Conservation (phyloP, 2,113 vertebrate genomes). For the Pongo pygmaeus region DNA sequence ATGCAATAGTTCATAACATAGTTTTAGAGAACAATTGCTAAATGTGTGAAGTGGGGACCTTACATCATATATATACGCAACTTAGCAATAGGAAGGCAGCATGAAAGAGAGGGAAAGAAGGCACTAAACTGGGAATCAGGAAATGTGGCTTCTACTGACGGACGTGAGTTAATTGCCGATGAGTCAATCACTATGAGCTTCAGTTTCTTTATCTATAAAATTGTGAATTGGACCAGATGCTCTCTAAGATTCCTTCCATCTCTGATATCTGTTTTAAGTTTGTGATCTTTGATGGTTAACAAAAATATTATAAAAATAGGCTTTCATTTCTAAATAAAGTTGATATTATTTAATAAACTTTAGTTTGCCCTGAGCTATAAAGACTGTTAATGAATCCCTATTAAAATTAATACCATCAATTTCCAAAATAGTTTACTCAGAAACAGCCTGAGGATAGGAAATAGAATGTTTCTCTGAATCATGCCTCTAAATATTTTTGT, state of each 20-base stretch:
- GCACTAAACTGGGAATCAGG: background rate
- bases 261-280: slow-evolving; percentile 14
- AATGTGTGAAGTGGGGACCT: background rate
- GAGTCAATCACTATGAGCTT: background rate
- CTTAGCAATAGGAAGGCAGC: background rate
- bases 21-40: background rate
- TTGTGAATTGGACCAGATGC: background rate
- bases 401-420: slow-evolving; percentile 23
- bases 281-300: background rate
- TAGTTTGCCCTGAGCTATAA: background rate
- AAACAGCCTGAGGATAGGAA: slow-evolving; percentile 19
- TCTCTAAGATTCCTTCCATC: background rate
- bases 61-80: background rate
- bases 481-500: background rate
- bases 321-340: slow-evolving; percentile 30
- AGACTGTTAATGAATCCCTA: background rate
- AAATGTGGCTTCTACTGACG: background rate
- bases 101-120: background rate
- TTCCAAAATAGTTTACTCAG: background rate
- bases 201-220: background rate
- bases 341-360: slow-evolving; percentile 7
- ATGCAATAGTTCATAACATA: background rate
- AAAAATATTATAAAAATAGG: background rate
- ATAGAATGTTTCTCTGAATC: background rate
- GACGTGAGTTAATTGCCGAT: background rate